phyloP scores from a whole-genome alignment of 2,113 vertebrate genomes.

The Chloropsis cyanopogon region DNA sequence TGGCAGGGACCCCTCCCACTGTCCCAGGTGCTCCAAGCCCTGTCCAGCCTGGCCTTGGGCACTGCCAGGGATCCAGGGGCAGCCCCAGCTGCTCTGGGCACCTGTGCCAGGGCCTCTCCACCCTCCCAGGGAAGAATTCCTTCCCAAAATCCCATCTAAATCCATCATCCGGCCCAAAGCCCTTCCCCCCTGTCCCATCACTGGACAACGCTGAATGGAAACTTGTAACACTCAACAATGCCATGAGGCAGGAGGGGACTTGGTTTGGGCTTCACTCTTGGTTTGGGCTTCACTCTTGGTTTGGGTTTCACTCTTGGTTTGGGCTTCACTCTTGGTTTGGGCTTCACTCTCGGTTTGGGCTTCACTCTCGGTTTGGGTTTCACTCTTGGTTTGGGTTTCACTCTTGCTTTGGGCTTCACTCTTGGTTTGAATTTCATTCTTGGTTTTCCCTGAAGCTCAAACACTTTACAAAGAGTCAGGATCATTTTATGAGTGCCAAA shows the following conservation, averaged over 20 bases:
- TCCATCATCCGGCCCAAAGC: neutral
- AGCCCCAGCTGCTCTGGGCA: neutral
- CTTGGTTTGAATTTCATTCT: neutral
- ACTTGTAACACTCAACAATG: rapidly evolving
- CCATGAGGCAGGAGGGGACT: neutral
- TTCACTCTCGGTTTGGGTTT: neutral
- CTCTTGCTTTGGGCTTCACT: neutral
- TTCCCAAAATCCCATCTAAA: neutral
- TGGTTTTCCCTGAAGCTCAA: neutral
- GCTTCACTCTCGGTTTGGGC: neutral
- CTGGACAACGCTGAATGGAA: neutral
- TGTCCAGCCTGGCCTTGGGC: rapidly evolving
- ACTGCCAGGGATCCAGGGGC: neutral
- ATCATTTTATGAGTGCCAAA: neutral
- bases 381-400: neutral
- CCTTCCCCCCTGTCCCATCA: neutral
- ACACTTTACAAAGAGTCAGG: neutral
- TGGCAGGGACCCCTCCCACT: rapidly evolving
- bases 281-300: neutral
- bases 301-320: neutral
- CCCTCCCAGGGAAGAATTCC: rapidly evolving
- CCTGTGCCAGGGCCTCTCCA: rapidly evolving
- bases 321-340: too few relatives aligned
- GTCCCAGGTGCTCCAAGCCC: neutral
- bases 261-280: neutral